A percentile compares a stretch with the other conserved stretches of the same genome.
Evolutionary conservation across 1,140 invertebrate genomes (phyloP).

Genomic region (Acyrthosiphon pisum): DNA sequence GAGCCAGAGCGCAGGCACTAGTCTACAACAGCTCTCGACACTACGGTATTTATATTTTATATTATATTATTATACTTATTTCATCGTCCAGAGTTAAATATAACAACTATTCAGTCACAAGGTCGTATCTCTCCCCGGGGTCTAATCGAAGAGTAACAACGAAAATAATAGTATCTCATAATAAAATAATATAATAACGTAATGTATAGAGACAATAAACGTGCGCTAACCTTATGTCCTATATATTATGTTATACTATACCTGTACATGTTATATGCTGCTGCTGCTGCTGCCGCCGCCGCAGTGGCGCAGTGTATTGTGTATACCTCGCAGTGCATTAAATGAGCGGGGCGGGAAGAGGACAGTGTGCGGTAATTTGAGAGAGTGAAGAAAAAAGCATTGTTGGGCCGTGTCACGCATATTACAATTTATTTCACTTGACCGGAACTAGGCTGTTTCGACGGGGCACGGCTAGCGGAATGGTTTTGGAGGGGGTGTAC

Average conservation of each 20-base stretch:
- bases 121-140: conserved; percentile 35
- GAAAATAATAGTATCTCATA: not conserved
- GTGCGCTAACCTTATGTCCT: conserved; percentile 53
- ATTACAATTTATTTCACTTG: conserved; percentile 56
- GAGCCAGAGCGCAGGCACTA: not conserved
- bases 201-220: conserved; percentile 38
- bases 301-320: not conserved
- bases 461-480: not conserved
- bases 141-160: conserved; percentile 19
- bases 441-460: conserved; percentile 54
- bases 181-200: conserved; percentile 37
- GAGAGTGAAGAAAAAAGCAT: conserved; percentile 48
- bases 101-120: conserved; percentile 18
- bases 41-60: not conserved
- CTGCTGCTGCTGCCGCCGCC: not conserved
- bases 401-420: conserved; percentile 53
- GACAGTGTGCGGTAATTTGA: conserved; percentile 49
- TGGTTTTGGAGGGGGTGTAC: not conserved
- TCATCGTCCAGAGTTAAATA: not conserved
- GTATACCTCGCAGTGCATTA: not conserved
- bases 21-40: not conserved
- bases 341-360: conserved; percentile 15
- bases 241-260: not conserved
- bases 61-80: not conserved
- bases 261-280: not conserved